phyloP scores from a whole-genome alignment of 2,113 vertebrate species.

The Sylvilagus bachmani region DNA sequence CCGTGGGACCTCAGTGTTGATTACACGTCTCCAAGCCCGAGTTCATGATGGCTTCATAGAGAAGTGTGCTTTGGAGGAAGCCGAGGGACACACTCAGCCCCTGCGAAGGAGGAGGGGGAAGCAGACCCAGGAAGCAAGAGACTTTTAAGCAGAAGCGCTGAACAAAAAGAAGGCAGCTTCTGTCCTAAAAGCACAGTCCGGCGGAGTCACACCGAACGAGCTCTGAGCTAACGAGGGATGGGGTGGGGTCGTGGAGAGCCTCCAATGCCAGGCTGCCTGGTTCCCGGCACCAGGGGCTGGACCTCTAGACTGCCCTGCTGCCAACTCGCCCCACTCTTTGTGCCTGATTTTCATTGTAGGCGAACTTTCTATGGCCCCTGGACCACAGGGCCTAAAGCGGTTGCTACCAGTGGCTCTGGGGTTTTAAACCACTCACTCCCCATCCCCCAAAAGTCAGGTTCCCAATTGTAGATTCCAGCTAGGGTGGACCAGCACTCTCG shows the following conservation, averaged over 20 bases:
- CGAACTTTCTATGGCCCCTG: neutral
- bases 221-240: neutral
- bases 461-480: neutral
- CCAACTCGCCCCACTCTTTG: neutral
- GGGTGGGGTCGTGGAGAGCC: neutral
- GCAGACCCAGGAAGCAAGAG: neutral
- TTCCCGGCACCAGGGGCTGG: neutral
- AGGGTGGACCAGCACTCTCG: neutral
- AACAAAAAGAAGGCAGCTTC: neutral
- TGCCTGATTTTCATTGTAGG: neutral
- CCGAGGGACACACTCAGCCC: neutral
- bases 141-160: neutral
- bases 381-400: neutral
- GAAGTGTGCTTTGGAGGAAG: neutral
- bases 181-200: neutral
- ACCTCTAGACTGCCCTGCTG: no score
- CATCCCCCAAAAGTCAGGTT: neutral
- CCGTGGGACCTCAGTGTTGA: neutral
- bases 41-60: neutral
- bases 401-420: neutral
- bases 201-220: neutral
- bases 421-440: neutral
- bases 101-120: neutral
- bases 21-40: neutral
- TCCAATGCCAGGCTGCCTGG: neutral